These are phyloP conservation scores for Meriones psammophilus DNA, from an alignment of 2,797 vertebrate species.

Conservation along the genomic window DNA sequence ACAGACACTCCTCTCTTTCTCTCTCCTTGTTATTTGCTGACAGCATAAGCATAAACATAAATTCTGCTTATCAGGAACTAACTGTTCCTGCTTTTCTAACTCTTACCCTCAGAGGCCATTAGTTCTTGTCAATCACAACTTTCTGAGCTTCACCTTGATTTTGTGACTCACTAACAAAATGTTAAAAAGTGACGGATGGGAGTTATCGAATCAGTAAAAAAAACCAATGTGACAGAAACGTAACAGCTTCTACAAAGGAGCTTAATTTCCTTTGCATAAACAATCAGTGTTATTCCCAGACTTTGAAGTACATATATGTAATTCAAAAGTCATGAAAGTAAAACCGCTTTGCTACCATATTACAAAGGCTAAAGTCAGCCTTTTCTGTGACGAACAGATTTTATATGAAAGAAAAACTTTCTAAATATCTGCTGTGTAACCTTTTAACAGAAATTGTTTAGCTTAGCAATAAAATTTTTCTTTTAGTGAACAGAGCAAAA, in stretches of 20 bases:
- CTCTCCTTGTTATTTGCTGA: neutral
- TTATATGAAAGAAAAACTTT: neutral
- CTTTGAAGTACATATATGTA: constrained; percentile 1
- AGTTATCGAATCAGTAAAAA: neutral
- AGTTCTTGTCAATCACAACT: neutral
- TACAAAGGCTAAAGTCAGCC: constrained; percentile 19
- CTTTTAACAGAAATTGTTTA: constrained; percentile 31
- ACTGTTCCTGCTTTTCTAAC: neutral
- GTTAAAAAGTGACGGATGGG: neutral
- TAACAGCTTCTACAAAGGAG: neutral
- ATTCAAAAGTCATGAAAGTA: neutral
- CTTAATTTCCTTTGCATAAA: neutral
- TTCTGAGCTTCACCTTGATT: neutral
- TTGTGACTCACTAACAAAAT: neutral
- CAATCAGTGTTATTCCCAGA: neutral
- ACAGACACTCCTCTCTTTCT: neutral
- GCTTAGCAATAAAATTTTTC: neutral
- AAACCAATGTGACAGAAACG: neutral
- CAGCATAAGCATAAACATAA: neutral
- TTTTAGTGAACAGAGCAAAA: constrained; percentile 14
- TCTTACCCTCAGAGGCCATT: neutral
- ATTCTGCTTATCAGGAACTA: neutral
- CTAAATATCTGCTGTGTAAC: neutral
- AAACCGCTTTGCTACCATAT: neutral
- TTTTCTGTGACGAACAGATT: neutral